Evolutionary conservation across 2,797 vertebrate species (phyloP).

Genomic region (Eulemur coronatus): DNA sequence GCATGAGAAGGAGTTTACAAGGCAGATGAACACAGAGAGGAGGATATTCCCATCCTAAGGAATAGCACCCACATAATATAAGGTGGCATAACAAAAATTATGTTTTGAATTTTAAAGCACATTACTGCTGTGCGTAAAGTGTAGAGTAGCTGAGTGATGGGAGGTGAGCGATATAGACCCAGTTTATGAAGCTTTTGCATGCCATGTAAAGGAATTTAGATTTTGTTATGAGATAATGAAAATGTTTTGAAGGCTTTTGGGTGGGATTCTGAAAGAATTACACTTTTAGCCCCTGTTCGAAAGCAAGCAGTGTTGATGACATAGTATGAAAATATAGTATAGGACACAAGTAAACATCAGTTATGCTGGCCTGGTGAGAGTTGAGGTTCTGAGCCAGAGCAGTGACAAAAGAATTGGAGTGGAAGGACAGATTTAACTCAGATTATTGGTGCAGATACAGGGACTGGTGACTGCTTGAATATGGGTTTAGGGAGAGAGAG

Average conservation of each 20-base stretch:
- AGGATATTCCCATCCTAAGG: neutral
- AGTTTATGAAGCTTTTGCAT: neutral
- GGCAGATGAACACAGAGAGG: neutral
- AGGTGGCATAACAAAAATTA: neutral
- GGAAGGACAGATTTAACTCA: neutral
- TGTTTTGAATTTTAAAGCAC: neutral
- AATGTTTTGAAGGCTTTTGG: neutral
- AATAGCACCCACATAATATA: neutral
- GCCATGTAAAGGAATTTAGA: neutral
- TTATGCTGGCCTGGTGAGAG: neutral
- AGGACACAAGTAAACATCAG: neutral
- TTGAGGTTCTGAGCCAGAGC: neutral
- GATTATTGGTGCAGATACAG: neutral
- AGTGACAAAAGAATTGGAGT: neutral
- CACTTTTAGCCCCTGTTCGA: neutral
- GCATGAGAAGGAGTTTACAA: neutral
- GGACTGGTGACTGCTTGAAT: neutral
- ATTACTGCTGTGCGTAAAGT: neutral
- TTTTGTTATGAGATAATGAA: neutral
- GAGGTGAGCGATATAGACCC: neutral
- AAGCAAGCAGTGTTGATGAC: neutral
- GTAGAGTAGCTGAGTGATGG: neutral
- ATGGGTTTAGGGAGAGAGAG: neutral
- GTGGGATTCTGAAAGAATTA: constrained; percentile 1
- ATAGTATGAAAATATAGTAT: neutral